Conservation (phyloP, 2,888 invertebrate genomes). For the Coronaproctus castanopsis region DNA sequence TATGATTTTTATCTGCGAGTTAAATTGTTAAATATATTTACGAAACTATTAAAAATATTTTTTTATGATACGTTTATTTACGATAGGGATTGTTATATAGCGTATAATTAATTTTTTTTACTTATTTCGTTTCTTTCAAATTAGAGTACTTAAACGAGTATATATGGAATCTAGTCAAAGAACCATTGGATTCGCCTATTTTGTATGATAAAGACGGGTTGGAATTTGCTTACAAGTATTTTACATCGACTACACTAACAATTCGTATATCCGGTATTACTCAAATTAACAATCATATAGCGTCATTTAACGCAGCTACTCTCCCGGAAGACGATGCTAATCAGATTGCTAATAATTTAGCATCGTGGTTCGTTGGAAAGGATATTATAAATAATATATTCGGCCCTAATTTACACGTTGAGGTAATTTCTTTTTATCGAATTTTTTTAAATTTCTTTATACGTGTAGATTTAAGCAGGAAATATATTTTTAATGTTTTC, state of each 20-base stretch:
- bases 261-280: slow-evolving; percentile 84
- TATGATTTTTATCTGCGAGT: too few relatives aligned
- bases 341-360: slow-evolving; percentile 59
- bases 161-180: slow-evolving; percentile 88
- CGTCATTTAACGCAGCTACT: slow-evolving; percentile 73
- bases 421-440: slow-evolving; percentile 34
- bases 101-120: too few relatives aligned
- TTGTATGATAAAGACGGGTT: slow-evolving; percentile 78
- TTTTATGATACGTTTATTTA: too few relatives aligned
- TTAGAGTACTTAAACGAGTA: slow-evolving; percentile 39
- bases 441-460: not conserved
- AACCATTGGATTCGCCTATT: slow-evolving; percentile 65
- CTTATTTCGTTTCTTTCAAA: too few relatives aligned
- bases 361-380: slow-evolving; percentile 70
- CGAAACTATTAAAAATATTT: too few relatives aligned
- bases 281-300: slow-evolving; percentile 85
- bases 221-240: slow-evolving; percentile 85
- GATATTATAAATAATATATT: slow-evolving; percentile 85
- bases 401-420: slow-evolving; percentile 92
- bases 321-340: slow-evolving; percentile 57
- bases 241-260: slow-evolving; percentile 80
- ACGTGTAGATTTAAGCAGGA: too few relatives aligned
- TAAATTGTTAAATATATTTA: too few relatives aligned
- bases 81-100: too few relatives aligned
- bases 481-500: too few relatives aligned